Percentiles rank a stretch among this genome's conserved stretches.
Evolutionary conservation across 2,888 invertebrate genomes (phyloP).

Genomic region (Isoperla grammatica): DNA sequence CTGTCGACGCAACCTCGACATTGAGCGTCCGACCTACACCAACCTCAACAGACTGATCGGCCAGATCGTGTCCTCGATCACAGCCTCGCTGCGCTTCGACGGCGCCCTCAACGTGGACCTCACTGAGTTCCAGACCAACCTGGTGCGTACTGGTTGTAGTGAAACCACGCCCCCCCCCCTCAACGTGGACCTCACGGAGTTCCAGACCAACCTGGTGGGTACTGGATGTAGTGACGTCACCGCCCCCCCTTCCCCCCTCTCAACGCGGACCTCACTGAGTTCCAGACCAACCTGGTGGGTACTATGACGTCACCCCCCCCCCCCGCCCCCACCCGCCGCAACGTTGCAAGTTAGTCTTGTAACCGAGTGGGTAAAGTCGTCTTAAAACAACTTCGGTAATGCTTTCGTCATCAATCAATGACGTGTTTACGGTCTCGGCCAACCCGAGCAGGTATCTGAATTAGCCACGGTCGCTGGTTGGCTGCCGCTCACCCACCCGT

Average conservation of each 20-base stretch:
- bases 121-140: constrained; percentile 92
- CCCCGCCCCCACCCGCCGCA: too few species aligned
- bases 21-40: constrained; percentile 93
- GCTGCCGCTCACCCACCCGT: too few species aligned
- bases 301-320: too few species aligned
- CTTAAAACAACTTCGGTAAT: too few species aligned
- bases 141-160: constrained; percentile 50
- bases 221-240: too few species aligned
- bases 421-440: too few species aligned
- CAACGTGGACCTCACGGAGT: constrained; percentile 89
- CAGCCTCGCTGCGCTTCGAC: constrained; percentile 88
- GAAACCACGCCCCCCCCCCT: constrained; percentile 46
- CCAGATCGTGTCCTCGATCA: constrained; percentile 90
- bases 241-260: too few species aligned
- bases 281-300: constrained; percentile 85
- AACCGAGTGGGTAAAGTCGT: too few species aligned
- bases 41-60: constrained; percentile 94
- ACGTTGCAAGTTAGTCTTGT: too few species aligned
- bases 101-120: constrained; percentile 91
- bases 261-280: constrained; percentile 92
- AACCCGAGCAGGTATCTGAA: too few species aligned
- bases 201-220: constrained; percentile 93
- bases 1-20: constrained; percentile 91
- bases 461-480: too few species aligned
- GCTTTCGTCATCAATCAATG: too few species aligned